phyloP scores from a whole-genome alignment of 1,140 invertebrate genomes.

The Micrasema minimum region DNA sequence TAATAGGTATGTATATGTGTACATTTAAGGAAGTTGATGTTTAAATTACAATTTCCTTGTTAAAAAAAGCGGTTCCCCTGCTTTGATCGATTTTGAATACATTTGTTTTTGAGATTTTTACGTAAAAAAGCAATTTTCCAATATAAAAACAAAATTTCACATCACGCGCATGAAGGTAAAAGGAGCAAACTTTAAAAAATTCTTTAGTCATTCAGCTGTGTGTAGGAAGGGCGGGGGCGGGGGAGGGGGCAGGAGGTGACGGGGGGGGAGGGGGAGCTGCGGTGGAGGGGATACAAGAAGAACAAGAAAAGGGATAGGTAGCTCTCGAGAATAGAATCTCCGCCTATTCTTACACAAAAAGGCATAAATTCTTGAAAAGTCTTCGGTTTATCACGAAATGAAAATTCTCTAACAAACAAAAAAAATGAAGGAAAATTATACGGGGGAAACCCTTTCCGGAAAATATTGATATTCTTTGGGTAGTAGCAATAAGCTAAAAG shows the following conservation, averaged over 20 bases:
- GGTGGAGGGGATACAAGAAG: too few relatives aligned
- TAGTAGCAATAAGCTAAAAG: too few relatives aligned
- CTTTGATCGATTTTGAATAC: background rate
- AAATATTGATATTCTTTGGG: too few relatives aligned
- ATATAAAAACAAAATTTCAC: slow-evolving; percentile 17
- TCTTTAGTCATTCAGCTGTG: slow-evolving; percentile 2
- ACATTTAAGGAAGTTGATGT: too few relatives aligned
- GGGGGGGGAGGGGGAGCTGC: too few relatives aligned
- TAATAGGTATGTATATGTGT: background rate
- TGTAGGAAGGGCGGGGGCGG: background rate
- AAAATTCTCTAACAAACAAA: too few relatives aligned
- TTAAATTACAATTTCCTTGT: background rate
- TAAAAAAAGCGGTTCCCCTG: background rate
- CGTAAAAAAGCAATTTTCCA: slow-evolving; percentile 4
- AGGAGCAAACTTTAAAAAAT: slow-evolving; percentile 25
- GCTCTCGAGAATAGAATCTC: background rate
- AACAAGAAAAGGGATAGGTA: background rate
- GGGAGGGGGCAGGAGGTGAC: background rate
- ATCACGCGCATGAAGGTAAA: background rate
- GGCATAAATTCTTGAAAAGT: background rate
- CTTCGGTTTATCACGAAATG: background rate
- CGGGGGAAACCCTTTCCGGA: too few relatives aligned
- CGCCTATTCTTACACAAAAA: background rate
- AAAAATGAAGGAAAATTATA: too few relatives aligned
- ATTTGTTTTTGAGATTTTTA: background rate